Percentiles rank a stretch among this genome's conserved stretches.
Evolutionary conservation across 2,797 vertebrate species (phyloP).

Genomic region (Alectoris magna): DNA sequence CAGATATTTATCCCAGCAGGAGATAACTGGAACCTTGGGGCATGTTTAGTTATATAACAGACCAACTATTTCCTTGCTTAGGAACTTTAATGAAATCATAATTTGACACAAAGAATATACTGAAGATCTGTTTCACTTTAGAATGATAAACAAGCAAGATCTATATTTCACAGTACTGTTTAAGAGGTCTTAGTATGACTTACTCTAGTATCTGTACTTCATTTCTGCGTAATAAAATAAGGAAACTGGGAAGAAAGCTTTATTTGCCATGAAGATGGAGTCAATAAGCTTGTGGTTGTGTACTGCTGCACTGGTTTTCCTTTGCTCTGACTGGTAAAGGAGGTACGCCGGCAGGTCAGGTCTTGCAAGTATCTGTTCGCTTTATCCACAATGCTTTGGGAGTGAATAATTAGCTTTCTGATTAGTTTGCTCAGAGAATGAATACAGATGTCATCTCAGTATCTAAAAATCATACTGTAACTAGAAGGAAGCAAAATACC

Average conservation of each 20-base stretch:
- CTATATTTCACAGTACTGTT: neutral
- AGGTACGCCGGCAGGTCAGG: neutral
- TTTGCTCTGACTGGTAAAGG: neutral
- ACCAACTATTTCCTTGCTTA: slow-evolving; percentile 51
- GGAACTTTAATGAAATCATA: slow-evolving; percentile 44
- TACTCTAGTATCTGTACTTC: neutral
- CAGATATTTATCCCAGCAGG: slow-evolving; percentile 35
- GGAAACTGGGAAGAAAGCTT: neutral
- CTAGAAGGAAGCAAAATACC: neutral
- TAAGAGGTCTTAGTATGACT: neutral
- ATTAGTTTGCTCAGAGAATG: neutral
- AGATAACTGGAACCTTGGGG: slow-evolving; percentile 9
- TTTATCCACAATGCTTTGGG: neutral
- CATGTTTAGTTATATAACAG: slow-evolving; percentile 53
- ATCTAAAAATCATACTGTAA: neutral
- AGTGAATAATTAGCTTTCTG: neutral
- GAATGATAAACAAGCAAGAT: slow-evolving; percentile 18
- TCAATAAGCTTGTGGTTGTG: neutral
- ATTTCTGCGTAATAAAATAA: neutral
- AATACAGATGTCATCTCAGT: neutral
- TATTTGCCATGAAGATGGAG: neutral
- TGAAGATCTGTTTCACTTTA: slow-evolving; percentile 46
- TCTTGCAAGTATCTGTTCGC: neutral
- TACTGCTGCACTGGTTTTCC: neutral
- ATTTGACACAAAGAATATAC: neutral